A percentile compares a stretch with the other conserved stretches of the same genome.
These are phyloP conservation scores for Hestina assimilis DNA, from an alignment of 1,140 invertebrate species.

Conservation along the genomic window DNA sequence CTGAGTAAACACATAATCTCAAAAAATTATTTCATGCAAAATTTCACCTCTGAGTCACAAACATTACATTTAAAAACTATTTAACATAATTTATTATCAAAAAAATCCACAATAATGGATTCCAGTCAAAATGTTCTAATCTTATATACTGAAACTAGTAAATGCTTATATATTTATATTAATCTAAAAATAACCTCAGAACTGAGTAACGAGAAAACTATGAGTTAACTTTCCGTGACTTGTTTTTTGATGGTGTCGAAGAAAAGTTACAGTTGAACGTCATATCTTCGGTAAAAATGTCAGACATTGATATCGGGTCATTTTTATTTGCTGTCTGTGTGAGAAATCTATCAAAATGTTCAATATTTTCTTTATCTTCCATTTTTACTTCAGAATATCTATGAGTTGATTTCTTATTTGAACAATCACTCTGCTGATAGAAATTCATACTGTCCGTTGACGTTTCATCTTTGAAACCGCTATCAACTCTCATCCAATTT, in stretches of 20 bases:
- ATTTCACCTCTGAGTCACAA: conserved; percentile 7
- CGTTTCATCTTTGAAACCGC: conserved; percentile 73
- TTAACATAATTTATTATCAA: conserved; percentile 38
- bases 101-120: conserved; percentile 55
- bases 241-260: conserved; percentile 73
- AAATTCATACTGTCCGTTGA: conserved; percentile 64
- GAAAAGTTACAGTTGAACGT: conserved; percentile 73
- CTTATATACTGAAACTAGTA: conserved; percentile 37
- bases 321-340: conserved; percentile 41
- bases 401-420: conserved; percentile 33
- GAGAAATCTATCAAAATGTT: conserved; percentile 49
- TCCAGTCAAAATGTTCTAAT: conserved; percentile 38
- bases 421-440: conserved; percentile 39
- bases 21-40: conserved; percentile 50
- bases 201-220: conserved; percentile 20
- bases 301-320: conserved; percentile 69
- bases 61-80: conserved; percentile 14
- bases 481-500: conserved; percentile 72
- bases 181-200: conserved; percentile 13
- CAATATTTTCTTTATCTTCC: conserved; percentile 62
- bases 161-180: conserved; percentile 52
- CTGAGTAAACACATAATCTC: conserved; percentile 51
- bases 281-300: conserved; percentile 69
- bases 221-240: conserved; percentile 50
- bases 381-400: conserved; percentile 50